phyloP scores from a whole-genome alignment of 2,797 vertebrate genomes.

The Fistularia tabacaria region DNA sequence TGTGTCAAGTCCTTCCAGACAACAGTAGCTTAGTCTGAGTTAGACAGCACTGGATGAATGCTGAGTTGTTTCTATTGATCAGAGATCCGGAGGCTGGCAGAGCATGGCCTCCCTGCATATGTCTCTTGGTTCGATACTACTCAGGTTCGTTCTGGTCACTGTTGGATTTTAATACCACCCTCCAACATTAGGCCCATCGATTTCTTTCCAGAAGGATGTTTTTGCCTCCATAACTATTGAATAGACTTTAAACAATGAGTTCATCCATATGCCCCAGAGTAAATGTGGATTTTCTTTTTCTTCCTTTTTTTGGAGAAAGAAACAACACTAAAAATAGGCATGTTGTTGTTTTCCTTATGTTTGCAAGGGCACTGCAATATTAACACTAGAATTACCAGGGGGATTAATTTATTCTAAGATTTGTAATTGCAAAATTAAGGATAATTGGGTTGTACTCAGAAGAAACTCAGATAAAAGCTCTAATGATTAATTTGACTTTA shows the following conservation, averaged over 20 bases:
- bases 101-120: constrained; percentile 49
- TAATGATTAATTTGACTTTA: constrained; percentile 72
- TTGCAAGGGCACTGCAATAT: constrained; percentile 63
- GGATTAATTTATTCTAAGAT: constrained; percentile 65
- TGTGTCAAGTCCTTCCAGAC: constrained; percentile 2
- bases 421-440: constrained; percentile 71
- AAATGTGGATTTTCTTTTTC: constrained; percentile 31
- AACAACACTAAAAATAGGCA: constrained; percentile 63
- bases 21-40: constrained; percentile 32
- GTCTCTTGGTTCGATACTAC: constrained; percentile 60
- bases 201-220: constrained; percentile 70
- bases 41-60: constrained; percentile 57
- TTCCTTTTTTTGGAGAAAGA: constrained; percentile 22
- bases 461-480: constrained; percentile 69
- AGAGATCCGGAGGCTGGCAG: constrained; percentile 55
- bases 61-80: constrained; percentile 68
- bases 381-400: constrained; percentile 66
- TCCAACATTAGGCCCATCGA: constrained; percentile 71
- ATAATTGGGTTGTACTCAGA: constrained; percentile 69
- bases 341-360: constrained; percentile 54
- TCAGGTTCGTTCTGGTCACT: constrained; percentile 58
- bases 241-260: constrained; percentile 72
- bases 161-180: constrained; percentile 65
- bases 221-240: constrained; percentile 70
- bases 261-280: constrained; percentile 69